Evolutionary conservation across 2,797 vertebrate genomes (phyloP), one percentile per base, ranked within the genome.

Genomic region (Bradypodion ventrale): DNA sequence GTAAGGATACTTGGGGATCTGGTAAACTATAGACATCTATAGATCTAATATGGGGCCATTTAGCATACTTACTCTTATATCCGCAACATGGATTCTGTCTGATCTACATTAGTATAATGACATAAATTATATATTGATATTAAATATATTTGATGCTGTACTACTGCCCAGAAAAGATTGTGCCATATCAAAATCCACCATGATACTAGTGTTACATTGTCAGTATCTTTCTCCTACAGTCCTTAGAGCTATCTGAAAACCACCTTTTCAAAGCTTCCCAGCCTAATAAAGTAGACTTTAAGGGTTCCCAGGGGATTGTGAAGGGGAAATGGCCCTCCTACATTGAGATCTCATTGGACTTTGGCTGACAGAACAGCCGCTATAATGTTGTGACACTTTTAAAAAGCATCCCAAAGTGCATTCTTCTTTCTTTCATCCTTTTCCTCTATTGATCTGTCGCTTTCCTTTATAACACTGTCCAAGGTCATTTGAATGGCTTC

Each of bases 341-440:
- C 46, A 49, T 49, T 49, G 46, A 49, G 46, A 49, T 13, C 46
- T 49, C n/a, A n/a, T n/a, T n/a, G n/a, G n/a, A n/a, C n/a, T n/a
- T n/a, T n/a, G n/a, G n/a, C n/a, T n/a, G n/a, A n/a, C 46, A 49
- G 46, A 49, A 49, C 13, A 49, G 46, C 72, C 40, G 29, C 21
- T 15, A 80, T 89, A 49, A 60, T 85, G 90, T 87, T 49, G 77
- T 37, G 84, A 7, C 7, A 3, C 9, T 6, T 76, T 90, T 89
- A 83, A 46, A 87, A 60, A 5, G 37, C 69, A 7, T 87, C 76
- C 83, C 82, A 76, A 77, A 83, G 29, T 75, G 6, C n/a, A 59
- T 16, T 59, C 23, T 70, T 69, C 13, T 52, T 56, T 68, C 23
- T 65, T 80, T 27, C 46, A 60, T 78, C 68, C 13, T 80, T 89